phyloP scores from a whole-genome alignment of 2,113 vertebrate genomes.

The Dolichotis patagonum region DNA sequence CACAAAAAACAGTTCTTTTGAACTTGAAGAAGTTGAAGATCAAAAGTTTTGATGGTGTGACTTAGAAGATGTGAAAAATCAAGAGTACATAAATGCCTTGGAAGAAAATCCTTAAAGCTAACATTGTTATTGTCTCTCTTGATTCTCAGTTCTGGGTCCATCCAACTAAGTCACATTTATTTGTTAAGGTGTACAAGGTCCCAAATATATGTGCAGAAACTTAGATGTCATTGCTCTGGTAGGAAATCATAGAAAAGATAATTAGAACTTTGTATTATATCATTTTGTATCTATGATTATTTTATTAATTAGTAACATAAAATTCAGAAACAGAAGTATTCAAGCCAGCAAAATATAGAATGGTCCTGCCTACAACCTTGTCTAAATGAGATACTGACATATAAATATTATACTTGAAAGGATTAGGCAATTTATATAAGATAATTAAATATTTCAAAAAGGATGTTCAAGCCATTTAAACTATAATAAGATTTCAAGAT shows the following conservation, averaged over 20 bases:
- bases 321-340: conserved; percentile 59
- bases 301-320: conserved; percentile 1
- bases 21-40: background rate
- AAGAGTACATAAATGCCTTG: background rate
- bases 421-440: background rate
- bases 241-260: conserved; percentile 18
- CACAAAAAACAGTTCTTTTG: background rate
- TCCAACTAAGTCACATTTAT: conserved; percentile 16
- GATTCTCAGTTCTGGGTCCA: background rate
- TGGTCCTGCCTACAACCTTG: background rate
- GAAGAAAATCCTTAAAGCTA: background rate
- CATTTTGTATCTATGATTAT: background rate
- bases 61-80: conserved; percentile 8
- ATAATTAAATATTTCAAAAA: conserved; percentile 62
- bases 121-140: background rate
- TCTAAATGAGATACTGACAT: background rate
- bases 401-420: conserved; percentile 31
- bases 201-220: background rate
- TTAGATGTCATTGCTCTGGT: background rate
- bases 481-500: conserved; percentile 43
- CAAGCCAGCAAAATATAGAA: background rate
- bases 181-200: background rate
- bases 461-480: conserved; percentile 39
- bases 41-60: background rate
- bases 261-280: background rate